Base-by-base conservation (phyloP, 2,888 invertebrate species). In the Polietes domitor region DNA sequence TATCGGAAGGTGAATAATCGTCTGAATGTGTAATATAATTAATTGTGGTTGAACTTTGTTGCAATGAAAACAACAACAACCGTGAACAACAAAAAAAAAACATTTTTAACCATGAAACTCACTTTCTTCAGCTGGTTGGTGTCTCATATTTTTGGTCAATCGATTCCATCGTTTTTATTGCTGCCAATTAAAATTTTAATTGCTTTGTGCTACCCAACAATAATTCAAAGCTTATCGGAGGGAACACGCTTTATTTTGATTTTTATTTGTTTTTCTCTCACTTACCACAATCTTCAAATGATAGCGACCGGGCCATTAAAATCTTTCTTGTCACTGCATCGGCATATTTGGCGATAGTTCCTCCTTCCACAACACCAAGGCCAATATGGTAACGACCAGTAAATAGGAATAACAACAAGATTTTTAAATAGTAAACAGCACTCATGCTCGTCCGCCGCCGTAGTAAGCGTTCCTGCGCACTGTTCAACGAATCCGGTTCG, bases 241-340 rank as follows among this genome's bases (percentile, higher is more conserved):
- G 7, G 1, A 7, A 7, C 12, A 12, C 37, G 37, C 7, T 37
- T 37, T 37, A 37, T 28, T 61, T 28, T 61, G 61, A 61, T 61
- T 61, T 61, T 28, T 61, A 2, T 9, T 63, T 21, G 41, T 17
- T 58, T 58, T 53, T 72, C 7, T 26, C 12, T 55, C 55, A 88
- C 91, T 90, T 74, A 90, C 90, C 90, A 78, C 90, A 90, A 81
- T 90, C 90, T 86, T 90, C 90, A 53, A 90, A 90, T 0, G 90
- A 88, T 32, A 90, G 68, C 7, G 89, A 88, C 47, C 85, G 87
- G 15, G 86, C 17, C 43, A 83, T 79, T 70, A 88, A 61, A 3
- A 87, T 50, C 71, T 83, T 63, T 53, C 43, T 83, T 12, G 81
- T 50, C 17, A 76, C 10, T 37, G 17, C 21, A 24, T 61, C 55